phyloP scores from a whole-genome alignment of 1,140 invertebrate species.

The Danaus melanippus region DNA sequence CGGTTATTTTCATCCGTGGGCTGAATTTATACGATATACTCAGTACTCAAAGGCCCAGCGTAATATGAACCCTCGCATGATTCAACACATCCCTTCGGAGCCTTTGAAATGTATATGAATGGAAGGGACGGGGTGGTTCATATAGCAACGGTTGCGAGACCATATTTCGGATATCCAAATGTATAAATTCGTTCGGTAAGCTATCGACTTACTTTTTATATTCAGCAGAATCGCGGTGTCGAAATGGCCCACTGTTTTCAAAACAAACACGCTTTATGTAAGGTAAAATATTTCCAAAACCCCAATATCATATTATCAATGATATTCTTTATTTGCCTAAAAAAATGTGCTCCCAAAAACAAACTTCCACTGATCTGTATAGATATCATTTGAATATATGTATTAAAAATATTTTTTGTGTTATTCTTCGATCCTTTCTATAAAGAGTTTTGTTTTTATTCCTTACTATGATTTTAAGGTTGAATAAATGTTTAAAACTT shows the following conservation, averaged over 20 bases:
- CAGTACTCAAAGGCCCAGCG: conserved; percentile 39
- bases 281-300: conserved; percentile 22
- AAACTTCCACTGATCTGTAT: too few relatives aligned
- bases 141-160: conserved; percentile 25
- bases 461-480: too few relatives aligned
- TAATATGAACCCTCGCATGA: conserved; percentile 29
- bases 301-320: conserved; percentile 16
- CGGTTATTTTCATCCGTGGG: conserved; percentile 67
- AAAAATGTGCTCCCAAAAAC: too few relatives aligned
- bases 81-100: conserved; percentile 8
- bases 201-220: conserved; percentile 72
- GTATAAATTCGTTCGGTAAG: conserved; percentile 69
- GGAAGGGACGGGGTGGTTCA: conserved; percentile 21
- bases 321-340: conserved; percentile 13
- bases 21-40: conserved; percentile 68
- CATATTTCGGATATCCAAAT: conserved; percentile 70
- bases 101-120: not conserved
- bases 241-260: conserved; percentile 64
- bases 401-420: too few relatives aligned
- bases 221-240: conserved; percentile 55
- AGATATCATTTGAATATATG: too few relatives aligned
- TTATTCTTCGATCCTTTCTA: too few relatives aligned
- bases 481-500: too few relatives aligned
- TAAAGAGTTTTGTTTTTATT: too few relatives aligned
- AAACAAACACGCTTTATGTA: conserved; percentile 56